Evolutionary conservation across 1,140 invertebrate genomes (phyloP).

Genomic region (Drosophila sechellia): DNA sequence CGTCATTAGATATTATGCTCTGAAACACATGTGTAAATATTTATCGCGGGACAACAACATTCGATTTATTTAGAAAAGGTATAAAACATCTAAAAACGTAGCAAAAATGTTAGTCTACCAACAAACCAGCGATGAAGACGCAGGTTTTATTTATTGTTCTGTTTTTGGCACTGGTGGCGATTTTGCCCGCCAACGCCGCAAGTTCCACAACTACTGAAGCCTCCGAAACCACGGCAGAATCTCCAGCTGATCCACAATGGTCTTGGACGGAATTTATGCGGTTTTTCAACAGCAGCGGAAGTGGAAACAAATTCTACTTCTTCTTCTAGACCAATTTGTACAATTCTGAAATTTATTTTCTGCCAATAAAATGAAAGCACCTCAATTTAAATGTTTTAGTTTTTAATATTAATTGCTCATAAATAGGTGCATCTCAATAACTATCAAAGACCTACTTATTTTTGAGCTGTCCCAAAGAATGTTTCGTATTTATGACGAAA

Average conservation of each 20-base stretch:
- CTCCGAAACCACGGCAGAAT: background rate
- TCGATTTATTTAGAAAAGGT: background rate
- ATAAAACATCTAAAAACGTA: constrained; percentile 13
- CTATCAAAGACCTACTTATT: too few species aligned
- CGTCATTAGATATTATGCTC: constrained; percentile 9
- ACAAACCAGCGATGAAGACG: constrained; percentile 11
- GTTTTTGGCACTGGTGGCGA: background rate
- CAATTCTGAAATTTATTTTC: too few species aligned
- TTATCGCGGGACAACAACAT: background rate
- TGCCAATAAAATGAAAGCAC: background rate
- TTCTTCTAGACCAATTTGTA: constrained; percentile 22
- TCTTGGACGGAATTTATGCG: constrained; percentile 14
- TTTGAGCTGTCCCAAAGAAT: too few species aligned
- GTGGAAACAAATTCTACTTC: constrained; percentile 47
- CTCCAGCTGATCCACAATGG: constrained; percentile 9
- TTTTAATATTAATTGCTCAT: background rate
- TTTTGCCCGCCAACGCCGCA: background rate
- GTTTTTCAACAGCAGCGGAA: constrained; percentile 10
- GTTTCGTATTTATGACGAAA: too few species aligned
- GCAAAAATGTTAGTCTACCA: constrained; percentile 10
- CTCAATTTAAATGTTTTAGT: too few species aligned
- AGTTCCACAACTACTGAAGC: background rate
- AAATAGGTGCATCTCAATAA: too few species aligned
- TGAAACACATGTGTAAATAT: constrained; percentile 43
- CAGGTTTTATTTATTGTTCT: constrained; percentile 5